phyloP scores from a whole-genome alignment of 2,113 vertebrate species.

The Elephas maximus region DNA sequence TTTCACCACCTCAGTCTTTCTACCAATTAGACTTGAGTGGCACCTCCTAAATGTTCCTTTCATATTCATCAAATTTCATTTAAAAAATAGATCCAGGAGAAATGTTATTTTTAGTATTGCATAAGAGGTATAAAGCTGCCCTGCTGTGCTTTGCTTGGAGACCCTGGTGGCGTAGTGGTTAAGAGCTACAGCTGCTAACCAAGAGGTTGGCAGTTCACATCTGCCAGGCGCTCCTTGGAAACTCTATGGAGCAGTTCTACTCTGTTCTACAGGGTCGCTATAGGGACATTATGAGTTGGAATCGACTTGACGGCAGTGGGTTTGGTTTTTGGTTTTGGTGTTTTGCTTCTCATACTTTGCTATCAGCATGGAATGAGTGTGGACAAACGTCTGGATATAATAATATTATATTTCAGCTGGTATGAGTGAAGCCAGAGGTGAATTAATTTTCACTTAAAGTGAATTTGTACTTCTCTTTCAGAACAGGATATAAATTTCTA shows the following conservation, averaged over 20 bases:
- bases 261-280: too few species aligned
- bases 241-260: too few species aligned
- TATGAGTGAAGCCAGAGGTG: not conserved
- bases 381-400: not conserved
- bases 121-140: not conserved
- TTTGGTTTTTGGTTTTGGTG: too few species aligned
- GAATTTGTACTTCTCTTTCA: not conserved
- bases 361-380: not conserved
- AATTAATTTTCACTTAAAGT: conserved; percentile 39
- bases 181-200: too few species aligned
- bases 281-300: too few species aligned
- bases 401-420: not conserved
- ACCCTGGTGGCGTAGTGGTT: too few species aligned
- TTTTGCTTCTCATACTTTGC: not conserved
- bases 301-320: too few species aligned
- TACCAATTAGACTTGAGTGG: not conserved
- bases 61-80: not conserved
- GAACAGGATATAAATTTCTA: not conserved
- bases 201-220: too few species aligned
- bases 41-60: not conserved
- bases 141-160: not conserved
- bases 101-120: not conserved
- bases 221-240: too few species aligned
- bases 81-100: not conserved
- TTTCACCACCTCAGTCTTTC: not conserved